Conservation (phyloP, 2,888 invertebrate species). For the Zhuqinia jingwanae region DNA sequence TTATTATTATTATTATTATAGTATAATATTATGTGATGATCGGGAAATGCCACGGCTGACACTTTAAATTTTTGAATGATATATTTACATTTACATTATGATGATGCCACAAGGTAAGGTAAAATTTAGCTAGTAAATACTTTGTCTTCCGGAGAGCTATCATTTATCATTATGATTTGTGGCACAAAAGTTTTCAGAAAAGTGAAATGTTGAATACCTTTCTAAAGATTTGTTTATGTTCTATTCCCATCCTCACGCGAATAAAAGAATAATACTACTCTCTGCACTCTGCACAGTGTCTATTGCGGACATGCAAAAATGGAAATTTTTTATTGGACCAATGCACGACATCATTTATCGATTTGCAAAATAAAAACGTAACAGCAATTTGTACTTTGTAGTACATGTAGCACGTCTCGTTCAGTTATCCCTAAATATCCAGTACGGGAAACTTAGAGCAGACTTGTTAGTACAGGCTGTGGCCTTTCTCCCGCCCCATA, state of each 20-base stretch:
- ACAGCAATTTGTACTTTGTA: too few relatives aligned
- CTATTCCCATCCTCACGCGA: background rate
- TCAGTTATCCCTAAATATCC: too few relatives aligned
- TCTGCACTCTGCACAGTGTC: background rate
- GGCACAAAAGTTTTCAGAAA: background rate
- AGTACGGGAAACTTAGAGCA: too few relatives aligned
- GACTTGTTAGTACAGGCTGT: too few relatives aligned
- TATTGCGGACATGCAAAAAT: background rate
- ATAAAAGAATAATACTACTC: background rate
- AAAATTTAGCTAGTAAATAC: background rate
- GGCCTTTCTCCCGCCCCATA: too few relatives aligned
- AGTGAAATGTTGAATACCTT: background rate
- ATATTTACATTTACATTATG: background rate
- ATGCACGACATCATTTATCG: background rate
- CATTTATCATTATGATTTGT: conserved; percentile 21
- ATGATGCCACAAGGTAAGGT: background rate
- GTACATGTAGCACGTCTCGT: too few relatives aligned
- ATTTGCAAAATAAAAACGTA: background rate
- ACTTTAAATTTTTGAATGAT: background rate
- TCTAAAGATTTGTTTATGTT: background rate
- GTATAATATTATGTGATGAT: too few relatives aligned
- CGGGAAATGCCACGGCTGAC: too few relatives aligned
- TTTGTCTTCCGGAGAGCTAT: background rate
- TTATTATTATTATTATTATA: background rate
- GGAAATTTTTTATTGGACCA: background rate